phyloP scores from a whole-genome alignment of 2,888 invertebrate species.

The Ornithoptera alexandrae region DNA sequence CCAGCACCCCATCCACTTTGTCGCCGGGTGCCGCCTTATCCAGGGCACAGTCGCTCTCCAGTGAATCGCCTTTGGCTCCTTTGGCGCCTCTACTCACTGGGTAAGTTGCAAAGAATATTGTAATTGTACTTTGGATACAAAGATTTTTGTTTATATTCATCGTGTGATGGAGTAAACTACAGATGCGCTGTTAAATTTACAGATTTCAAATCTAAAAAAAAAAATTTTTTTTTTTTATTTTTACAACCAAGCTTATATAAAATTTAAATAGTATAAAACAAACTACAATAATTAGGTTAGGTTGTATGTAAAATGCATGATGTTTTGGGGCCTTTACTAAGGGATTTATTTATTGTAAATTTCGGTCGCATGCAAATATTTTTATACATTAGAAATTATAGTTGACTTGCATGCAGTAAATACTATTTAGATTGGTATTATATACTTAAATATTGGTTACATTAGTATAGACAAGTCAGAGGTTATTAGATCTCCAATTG shows the following conservation, averaged over 20 bases:
- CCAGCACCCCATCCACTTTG: conserved; percentile 81
- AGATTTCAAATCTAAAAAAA: neutral
- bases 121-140: neutral
- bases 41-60: conserved; percentile 70
- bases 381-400: neutral
- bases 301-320: neutral
- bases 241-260: too few relatives aligned
- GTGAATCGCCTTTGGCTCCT: conserved; percentile 72
- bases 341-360: neutral
- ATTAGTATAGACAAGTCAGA: neutral
- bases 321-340: neutral
- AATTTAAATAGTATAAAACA: too few relatives aligned
- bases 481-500: neutral
- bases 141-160: neutral
- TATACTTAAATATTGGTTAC: neutral
- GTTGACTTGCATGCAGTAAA: neutral
- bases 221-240: too few relatives aligned
- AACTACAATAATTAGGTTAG: neutral
- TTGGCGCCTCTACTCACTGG: conserved; percentile 68
- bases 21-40: conserved; percentile 79
- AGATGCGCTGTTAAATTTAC: neutral
- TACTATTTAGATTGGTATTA: neutral
- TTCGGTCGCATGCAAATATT: neutral
- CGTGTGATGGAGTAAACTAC: neutral
- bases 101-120: conserved; percentile 46